Base-by-base conservation (phyloP, 2,888 invertebrate species). In the Mythimna ferrago region DNA sequence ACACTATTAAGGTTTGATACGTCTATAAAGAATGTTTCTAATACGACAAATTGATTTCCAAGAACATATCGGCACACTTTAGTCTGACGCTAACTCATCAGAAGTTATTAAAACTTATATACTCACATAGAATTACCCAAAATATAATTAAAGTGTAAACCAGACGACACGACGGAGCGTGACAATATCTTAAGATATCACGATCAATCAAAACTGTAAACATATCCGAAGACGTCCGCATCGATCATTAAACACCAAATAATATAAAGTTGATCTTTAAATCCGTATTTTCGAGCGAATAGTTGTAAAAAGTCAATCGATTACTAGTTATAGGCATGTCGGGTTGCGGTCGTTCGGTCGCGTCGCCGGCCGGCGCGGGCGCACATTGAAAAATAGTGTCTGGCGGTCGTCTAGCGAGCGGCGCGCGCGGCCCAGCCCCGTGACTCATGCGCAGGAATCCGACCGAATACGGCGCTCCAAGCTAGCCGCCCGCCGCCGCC, bases 381-480 rank as follows among this genome's bases (percentile, higher is more conserved):
- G 78, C 86, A 87, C 86, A 85, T 89, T 91, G 90, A 91, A 91
- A 91, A 91, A 92, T 92, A 90, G 90, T 89, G 95, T 95, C 94
- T 95, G 93, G 89, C 87, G 84, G 86, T 86, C 90, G 94, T 94
- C 94, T 94, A 93, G 93, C 83, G 61, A 61, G 74, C 80, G 66
- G 78, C 71, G 78, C 83, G 77, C 76, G 73, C 83, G 76, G 48
- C 74, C 88, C 88, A 81, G 82, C 81, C 83, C 82, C 85, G 87
- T 93, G 94, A 93, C 89, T 93, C 94, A 93, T 82, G 87, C 89
- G 87, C 88, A 87, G 92, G 90, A 89, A 90, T 90, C 91, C 88
- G 85, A 86, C 90, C 90, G 88, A 88, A 89, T 89, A 89, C 89
- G 89, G 88, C 86, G 81, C 80, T 81, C 83, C 78, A 64, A 76